Percentiles rank a stretch among this genome's conserved stretches.
Evolutionary conservation across 2,797 vertebrate species (phyloP).

Genomic region (Acropternis orthonyx): DNA sequence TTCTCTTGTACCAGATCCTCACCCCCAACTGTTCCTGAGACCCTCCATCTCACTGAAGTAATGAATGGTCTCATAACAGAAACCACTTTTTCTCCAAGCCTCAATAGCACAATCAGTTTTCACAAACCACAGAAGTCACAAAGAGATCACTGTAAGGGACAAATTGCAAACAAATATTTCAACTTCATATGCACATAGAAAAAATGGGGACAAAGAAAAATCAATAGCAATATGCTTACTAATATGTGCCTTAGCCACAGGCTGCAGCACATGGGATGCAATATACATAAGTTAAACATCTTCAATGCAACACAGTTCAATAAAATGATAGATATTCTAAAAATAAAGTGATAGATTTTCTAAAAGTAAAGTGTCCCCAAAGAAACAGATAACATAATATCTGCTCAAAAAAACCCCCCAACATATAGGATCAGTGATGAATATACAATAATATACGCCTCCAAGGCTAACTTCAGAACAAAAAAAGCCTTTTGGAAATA

Average conservation of each 20-base stretch:
- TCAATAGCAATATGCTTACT: constrained; percentile 62
- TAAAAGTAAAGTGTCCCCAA: constrained; percentile 30
- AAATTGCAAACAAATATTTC: constrained; percentile 34
- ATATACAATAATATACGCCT: neutral
- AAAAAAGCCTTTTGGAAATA: neutral
- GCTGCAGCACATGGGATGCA: constrained; percentile 19
- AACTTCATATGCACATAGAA: neutral
- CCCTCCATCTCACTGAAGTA: neutral
- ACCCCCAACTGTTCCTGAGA: rapidly evolving
- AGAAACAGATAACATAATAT: constrained; percentile 20
- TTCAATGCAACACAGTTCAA: constrained; percentile 15
- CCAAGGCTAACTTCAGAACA: neutral
- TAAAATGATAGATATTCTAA: constrained; percentile 45
- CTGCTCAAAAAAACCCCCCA: neutral
- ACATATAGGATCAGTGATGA: neutral
- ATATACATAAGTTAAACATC: constrained; percentile 38
- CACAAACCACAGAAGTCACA: constrained; percentile 3
- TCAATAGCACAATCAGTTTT: neutral
- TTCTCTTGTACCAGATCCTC: neutral
- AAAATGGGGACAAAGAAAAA: constrained; percentile 14
- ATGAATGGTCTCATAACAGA: neutral
- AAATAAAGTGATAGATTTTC: constrained; percentile 48
- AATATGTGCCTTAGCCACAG: constrained; percentile 38
- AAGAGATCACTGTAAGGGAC: neutral
- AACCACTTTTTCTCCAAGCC: neutral